Conservation (phyloP, 2,797 vertebrate genomes). For the Diplodus puntazzo region DNA sequence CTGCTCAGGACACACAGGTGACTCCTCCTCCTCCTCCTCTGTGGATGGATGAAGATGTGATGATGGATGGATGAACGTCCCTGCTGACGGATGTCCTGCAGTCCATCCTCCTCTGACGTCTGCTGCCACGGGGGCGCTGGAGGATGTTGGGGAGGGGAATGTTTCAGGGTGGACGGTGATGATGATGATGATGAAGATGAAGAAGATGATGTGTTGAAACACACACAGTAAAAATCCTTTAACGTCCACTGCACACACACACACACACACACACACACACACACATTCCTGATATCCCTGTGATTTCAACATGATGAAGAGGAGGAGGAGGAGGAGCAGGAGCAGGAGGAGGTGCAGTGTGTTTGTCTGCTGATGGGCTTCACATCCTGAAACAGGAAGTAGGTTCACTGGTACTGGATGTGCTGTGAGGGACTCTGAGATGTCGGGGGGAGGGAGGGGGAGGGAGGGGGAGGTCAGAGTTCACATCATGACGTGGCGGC, state of each 20-base stretch:
- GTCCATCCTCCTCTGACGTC: slow-evolving; percentile 31
- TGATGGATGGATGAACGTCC: slow-evolving; percentile 42
- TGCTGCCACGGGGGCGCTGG: not conserved
- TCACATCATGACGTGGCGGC: slow-evolving; percentile 98
- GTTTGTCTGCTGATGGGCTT: slow-evolving; percentile 16
- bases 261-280: slow-evolving; percentile 7
- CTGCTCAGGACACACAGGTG: not conserved
- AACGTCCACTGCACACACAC: slow-evolving; percentile 18
- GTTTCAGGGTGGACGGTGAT: slow-evolving; percentile 11
- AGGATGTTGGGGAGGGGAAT: slow-evolving; percentile 3
- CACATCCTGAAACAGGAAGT: not conserved
- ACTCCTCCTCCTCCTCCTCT: slow-evolving; percentile 49
- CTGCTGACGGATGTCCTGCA: slow-evolving; percentile 46
- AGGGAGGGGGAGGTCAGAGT: slow-evolving; percentile 13
- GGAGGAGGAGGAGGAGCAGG: slow-evolving; percentile 30
- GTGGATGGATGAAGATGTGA: slow-evolving; percentile 45
- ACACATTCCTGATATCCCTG: slow-evolving; percentile 48
- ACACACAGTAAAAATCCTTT: slow-evolving; percentile 23
- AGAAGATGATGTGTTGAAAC: slow-evolving; percentile 24
- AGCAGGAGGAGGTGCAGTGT: slow-evolving; percentile 12
- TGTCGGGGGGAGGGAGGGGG: slow-evolving; percentile 3
- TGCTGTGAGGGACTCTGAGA: slow-evolving; percentile 42
- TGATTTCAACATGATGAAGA: slow-evolving; percentile 28
- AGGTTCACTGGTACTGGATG: slow-evolving; percentile 42
- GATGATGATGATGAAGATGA: slow-evolving; percentile 33